phyloP scores from a whole-genome alignment of 2,113 vertebrate species.

The Lagopus leucura region DNA sequence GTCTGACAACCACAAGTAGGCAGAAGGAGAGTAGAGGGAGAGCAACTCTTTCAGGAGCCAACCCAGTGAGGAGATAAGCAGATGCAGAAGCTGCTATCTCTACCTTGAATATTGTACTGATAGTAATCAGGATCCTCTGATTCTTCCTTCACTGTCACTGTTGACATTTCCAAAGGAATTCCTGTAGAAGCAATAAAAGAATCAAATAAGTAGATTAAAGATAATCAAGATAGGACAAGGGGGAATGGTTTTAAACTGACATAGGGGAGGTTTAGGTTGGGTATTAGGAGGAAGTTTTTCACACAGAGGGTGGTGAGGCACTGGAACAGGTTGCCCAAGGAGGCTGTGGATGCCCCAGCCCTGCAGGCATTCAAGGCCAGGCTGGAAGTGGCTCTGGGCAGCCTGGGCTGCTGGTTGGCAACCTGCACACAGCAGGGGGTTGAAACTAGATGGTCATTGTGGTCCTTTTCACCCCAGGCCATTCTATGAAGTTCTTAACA shows the following conservation, averaged over 20 bases:
- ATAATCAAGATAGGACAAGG: not conserved
- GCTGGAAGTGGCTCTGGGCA: no score
- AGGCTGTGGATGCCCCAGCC: no score
- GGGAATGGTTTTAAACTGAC: no score
- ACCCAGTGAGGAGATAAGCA: not conserved
- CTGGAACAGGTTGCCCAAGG: no score
- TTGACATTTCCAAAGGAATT: conserved; percentile 66
- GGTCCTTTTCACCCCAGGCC: no score
- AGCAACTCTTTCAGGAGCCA: not conserved
- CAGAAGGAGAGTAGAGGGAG: not conserved
- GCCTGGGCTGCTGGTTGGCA: no score
- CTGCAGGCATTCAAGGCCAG: no score
- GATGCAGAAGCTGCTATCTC: not conserved
- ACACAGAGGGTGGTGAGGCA: no score
- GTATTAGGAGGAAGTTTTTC: no score
- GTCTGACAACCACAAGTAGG: not conserved
- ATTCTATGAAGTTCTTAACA: not conserved
- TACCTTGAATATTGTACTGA: conserved; percentile 78
- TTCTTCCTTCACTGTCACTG: conserved; percentile 79
- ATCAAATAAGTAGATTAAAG: not conserved
- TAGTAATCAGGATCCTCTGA: conserved; percentile 78
- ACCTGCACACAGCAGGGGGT: no score
- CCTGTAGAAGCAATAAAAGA: conserved; percentile 51
- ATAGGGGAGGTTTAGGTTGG: no score
- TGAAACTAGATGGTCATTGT: no score